Evolutionary conservation across 1,140 invertebrate genomes (phyloP), one percentile per base, ranked within the genome.

Genomic region (Manduca sexta): DNA sequence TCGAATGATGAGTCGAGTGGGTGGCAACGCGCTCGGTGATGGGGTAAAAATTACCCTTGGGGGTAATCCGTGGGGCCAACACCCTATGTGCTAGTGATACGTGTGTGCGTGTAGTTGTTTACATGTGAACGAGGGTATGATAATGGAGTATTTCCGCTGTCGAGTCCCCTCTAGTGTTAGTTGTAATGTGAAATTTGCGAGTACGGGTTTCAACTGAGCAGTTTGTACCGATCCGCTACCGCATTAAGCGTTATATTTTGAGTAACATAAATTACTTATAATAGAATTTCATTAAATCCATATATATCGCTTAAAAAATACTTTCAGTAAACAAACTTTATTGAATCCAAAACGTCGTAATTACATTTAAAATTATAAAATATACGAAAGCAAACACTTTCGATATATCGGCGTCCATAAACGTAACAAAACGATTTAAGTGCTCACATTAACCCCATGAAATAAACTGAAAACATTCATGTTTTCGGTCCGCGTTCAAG

Each of bases 1-100:
- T 82, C 70, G 69, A 81, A 78, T 76, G 77, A 83, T 83, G 77
- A 74, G 75, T 73, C 68, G 73, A 79, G 81, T 83, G 79, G 82
- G 82, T 85, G 82, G 80, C 69, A 68, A 80, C 79, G 62, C 53
- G 62, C 54, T 63, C 56, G 57, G 58, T 83, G 70, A 84, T 83
- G 76, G 82, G 77, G 79, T 85, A 79, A 82, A 81, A 85, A 85
- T 85, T 78, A 83, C 79, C 77, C 82, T 66, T 61, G 55, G 50
- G 76, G 65, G 73, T 70, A 74, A 72, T 67, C 56, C 64, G 62
- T 65, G 69, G 76, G 73, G 73, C 64, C 51, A 56, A 35, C 62
- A 71, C 78, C 76, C 77, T 69, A 75, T 73, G 60, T 68, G 60
- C 52, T 49, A 29, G 8, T 16, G 12, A 16, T 34, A 33, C n/a